These are phyloP conservation scores for Pithys albifrons DNA, from an alignment of 2,113 vertebrate genomes.

Conservation along the genomic window DNA sequence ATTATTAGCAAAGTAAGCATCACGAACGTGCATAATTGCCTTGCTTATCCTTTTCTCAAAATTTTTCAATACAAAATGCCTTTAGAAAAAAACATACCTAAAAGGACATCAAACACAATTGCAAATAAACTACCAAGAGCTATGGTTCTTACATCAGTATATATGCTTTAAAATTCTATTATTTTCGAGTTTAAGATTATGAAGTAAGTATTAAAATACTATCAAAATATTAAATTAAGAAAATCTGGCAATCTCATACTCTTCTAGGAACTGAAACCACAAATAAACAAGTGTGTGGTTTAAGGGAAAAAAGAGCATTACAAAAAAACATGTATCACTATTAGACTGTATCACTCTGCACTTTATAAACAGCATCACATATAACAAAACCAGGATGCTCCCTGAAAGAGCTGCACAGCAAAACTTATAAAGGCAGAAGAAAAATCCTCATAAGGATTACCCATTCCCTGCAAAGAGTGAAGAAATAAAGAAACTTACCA, in stretches of 20 bases:
- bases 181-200: background rate
- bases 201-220: background rate
- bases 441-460: background rate
- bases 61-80: background rate
- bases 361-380: background rate
- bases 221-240: background rate
- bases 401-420: background rate
- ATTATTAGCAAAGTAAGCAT: background rate
- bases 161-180: background rate
- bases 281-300: background rate
- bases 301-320: background rate
- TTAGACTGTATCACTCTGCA: background rate
- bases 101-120: background rate
- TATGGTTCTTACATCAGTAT: background rate
- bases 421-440: background rate
- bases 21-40: background rate
- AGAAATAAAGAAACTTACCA: constrained; percentile 74
- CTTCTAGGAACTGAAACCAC: background rate
- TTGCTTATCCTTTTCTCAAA: background rate
- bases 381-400: background rate
- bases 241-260: background rate
- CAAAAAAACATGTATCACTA: background rate
- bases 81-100: background rate
- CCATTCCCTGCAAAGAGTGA: background rate
- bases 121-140: background rate